phyloP scores from a whole-genome alignment of 2,113 vertebrate genomes.

The Butastur rufipennis region DNA sequence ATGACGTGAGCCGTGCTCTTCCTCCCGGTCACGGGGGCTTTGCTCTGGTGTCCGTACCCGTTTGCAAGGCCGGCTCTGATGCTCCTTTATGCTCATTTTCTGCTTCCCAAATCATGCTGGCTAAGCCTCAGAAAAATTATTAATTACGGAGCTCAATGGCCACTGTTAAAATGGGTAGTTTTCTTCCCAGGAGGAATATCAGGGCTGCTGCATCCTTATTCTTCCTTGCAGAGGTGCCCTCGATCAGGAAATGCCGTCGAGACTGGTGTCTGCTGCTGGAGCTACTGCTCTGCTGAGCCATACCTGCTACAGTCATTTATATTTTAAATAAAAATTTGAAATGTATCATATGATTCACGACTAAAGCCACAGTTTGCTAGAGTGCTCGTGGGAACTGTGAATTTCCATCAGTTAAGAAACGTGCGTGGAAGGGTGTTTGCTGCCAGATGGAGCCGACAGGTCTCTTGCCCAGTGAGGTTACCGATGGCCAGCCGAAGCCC shows the following conservation, averaged over 20 bases:
- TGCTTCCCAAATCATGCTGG: not conserved
- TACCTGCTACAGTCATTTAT: not conserved
- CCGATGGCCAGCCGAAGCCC: not conserved
- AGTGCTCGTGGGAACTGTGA: not conserved
- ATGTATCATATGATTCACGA: accelerated
- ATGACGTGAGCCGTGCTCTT: accelerated
- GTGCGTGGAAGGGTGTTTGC: not conserved
- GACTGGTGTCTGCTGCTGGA: not conserved
- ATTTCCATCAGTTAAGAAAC: accelerated
- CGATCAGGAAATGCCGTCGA: not conserved
- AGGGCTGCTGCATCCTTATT: not conserved
- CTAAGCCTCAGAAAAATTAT: not conserved
- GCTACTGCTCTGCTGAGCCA: not conserved
- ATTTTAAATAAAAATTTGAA: not conserved
- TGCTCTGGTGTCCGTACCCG: not conserved
- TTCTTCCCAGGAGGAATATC: not conserved
- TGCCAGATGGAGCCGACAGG: not conserved
- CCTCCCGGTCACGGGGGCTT: accelerated
- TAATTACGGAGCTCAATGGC: not conserved
- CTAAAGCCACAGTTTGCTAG: not conserved
- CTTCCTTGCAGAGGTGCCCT: not conserved
- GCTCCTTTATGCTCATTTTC: not conserved
- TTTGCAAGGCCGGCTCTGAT: not conserved
- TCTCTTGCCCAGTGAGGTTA: not conserved
- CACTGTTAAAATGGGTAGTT: not conserved